Conservation (phyloP, 2,113 vertebrate species). For the Rafetus swinhoei region DNA sequence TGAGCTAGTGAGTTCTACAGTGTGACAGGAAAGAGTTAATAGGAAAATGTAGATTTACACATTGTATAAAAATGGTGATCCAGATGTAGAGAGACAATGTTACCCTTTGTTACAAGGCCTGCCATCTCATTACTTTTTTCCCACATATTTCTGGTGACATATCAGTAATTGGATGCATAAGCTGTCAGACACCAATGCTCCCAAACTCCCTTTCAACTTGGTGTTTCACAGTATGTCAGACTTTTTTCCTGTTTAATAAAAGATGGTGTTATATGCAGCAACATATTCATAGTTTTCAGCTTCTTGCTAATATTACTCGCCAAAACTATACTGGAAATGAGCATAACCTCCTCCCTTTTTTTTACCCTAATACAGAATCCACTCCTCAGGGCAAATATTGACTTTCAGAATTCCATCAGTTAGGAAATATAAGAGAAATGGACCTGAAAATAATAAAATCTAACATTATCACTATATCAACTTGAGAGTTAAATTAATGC, state of each 20-base stretch:
- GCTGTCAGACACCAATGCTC: constrained; percentile 58
- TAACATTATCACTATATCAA: not conserved
- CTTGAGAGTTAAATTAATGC: not conserved
- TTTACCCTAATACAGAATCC: not conserved
- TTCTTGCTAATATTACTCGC: constrained; percentile 24
- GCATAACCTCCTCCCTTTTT: not conserved
- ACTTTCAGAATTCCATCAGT: not conserved
- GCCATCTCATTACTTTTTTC: constrained; percentile 68
- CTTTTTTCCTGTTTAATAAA: constrained; percentile 41
- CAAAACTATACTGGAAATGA: constrained; percentile 5
- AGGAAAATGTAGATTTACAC: constrained; percentile 31
- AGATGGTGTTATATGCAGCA: not conserved
- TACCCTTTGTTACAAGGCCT: constrained; percentile 71
- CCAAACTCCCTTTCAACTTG: constrained; percentile 58
- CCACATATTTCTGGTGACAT: constrained; percentile 65
- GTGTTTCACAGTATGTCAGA: constrained; percentile 33
- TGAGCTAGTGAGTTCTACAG: not conserved
- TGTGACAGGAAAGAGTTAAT: constrained; percentile 55
- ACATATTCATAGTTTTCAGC: constrained; percentile 4
- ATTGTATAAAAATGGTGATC: constrained; percentile 45
- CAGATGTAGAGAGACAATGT: constrained; percentile 69
- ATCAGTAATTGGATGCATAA: constrained; percentile 74
- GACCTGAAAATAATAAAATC: not conserved
- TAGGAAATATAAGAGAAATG: constrained; percentile 5
- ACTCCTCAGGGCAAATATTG: not conserved